phyloP scores from a whole-genome alignment of 2,888 invertebrate species.

The Galerucella calmariensis region DNA sequence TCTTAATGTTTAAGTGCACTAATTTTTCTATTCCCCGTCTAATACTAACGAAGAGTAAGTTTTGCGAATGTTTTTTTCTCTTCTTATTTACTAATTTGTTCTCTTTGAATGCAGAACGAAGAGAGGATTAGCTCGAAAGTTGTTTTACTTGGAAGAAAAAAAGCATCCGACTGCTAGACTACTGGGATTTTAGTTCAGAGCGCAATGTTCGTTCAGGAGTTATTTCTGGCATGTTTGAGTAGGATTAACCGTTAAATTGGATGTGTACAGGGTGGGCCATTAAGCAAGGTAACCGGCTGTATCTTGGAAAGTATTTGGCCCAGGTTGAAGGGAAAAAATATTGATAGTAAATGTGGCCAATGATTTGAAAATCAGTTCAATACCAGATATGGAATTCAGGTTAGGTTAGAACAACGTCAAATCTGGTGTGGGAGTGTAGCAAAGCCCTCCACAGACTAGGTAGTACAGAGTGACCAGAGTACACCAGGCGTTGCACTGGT shows the following conservation, averaged over 20 bases:
- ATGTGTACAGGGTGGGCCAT: neutral
- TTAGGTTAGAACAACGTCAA: no score
- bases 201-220: constrained; percentile 3
- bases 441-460: no score
- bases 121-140: no score
- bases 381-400: no score
- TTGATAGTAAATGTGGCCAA: no score
- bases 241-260: constrained; percentile 10
- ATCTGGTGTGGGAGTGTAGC: no score
- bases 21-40: constrained; percentile 39
- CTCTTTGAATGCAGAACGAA: constrained; percentile 18
- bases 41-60: constrained; percentile 34
- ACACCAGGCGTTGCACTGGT: no score
- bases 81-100: constrained; percentile 39
- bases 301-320: no score
- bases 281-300: no score
- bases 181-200: constrained; percentile 18
- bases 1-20: constrained; percentile 48
- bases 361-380: no score
- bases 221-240: constrained; percentile 17
- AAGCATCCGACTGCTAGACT: constrained; percentile 17
- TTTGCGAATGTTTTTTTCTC: constrained; percentile 28
- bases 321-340: no score
- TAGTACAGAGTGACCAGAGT: no score
- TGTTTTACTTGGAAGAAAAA: constrained; percentile 17